These are phyloP conservation scores for Microcebus murinus DNA, from an alignment of 2,113 vertebrate species.

Conservation along the genomic window DNA sequence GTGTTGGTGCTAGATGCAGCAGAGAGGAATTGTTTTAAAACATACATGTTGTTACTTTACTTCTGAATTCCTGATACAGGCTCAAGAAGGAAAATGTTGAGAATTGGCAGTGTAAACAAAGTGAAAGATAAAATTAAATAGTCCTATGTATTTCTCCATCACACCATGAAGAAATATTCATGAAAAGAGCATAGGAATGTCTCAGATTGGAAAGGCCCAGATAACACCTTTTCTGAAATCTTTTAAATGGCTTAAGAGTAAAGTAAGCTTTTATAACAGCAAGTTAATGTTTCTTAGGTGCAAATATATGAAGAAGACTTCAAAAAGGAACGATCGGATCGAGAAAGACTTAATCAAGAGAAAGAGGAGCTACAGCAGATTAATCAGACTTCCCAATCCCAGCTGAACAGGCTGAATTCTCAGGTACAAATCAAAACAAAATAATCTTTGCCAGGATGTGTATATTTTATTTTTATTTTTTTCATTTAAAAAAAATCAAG, in stretches of 20 bases:
- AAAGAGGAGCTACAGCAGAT: conserved; percentile 83
- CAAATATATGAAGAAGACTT: conserved; percentile 89
- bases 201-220: background rate
- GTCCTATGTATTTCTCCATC: background rate
- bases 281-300: conserved; percentile 74
- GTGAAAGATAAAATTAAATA: background rate
- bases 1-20: too few relatives aligned
- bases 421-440: conserved; percentile 81
- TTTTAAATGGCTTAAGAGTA: background rate
- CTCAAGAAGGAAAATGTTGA: background rate
- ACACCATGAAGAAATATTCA: background rate
- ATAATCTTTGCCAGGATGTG: conserved; percentile 42
- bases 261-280: background rate
- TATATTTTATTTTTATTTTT: conserved; percentile 75
- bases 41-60: background rate
- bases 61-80: background rate
- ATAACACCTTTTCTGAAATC: background rate
- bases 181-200: background rate
- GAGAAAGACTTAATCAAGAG: conserved; percentile 85
- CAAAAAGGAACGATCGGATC: conserved; percentile 85
- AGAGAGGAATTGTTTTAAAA: background rate
- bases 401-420: conserved; percentile 78
- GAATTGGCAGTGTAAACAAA: background rate
- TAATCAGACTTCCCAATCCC: conserved; percentile 79
- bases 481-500: conserved; percentile 52